Evolutionary conservation across 2,797 vertebrate genomes (phyloP).

Genomic region (Arremon brunneinucha): DNA sequence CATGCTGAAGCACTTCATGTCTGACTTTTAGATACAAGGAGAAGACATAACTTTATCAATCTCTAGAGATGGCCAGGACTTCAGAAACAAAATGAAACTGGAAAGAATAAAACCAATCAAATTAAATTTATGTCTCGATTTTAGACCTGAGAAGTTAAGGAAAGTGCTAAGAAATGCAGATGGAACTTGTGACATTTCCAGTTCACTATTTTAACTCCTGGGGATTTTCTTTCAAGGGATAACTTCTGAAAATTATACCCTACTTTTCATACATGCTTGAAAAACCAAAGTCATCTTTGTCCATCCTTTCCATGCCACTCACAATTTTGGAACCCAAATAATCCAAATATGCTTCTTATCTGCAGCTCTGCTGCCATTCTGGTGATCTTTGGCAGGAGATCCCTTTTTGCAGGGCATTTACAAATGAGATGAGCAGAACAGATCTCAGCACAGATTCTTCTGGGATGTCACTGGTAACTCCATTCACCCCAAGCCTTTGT

Average conservation of each 20-base stretch:
- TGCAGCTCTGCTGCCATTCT: not conserved
- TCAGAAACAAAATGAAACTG: not conserved
- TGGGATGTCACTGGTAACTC: not conserved
- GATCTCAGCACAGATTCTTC: not conserved
- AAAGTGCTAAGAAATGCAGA: not conserved
- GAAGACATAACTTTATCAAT: not conserved
- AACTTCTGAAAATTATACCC: not conserved
- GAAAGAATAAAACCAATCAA: not conserved
- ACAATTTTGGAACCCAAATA: not conserved
- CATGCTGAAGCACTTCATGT: not conserved
- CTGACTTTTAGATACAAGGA: not conserved
- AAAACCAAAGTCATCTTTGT: not conserved
- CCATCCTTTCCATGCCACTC: not conserved
- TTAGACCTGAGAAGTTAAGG: not conserved
- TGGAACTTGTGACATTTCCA: not conserved
- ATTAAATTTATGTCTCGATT: not conserved
- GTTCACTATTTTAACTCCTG: not conserved
- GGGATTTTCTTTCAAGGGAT: not conserved
- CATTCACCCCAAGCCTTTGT: not conserved
- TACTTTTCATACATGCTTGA: not conserved
- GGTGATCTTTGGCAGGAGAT: not conserved
- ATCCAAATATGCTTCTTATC: not conserved
- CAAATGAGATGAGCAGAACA: not conserved
- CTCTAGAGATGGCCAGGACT: not conserved
- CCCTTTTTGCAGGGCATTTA: not conserved